Percentiles rank a stretch among this genome's conserved stretches.
Conservation (phyloP, 2,797 vertebrate genomes). For the Nannoperca obscura region DNA sequence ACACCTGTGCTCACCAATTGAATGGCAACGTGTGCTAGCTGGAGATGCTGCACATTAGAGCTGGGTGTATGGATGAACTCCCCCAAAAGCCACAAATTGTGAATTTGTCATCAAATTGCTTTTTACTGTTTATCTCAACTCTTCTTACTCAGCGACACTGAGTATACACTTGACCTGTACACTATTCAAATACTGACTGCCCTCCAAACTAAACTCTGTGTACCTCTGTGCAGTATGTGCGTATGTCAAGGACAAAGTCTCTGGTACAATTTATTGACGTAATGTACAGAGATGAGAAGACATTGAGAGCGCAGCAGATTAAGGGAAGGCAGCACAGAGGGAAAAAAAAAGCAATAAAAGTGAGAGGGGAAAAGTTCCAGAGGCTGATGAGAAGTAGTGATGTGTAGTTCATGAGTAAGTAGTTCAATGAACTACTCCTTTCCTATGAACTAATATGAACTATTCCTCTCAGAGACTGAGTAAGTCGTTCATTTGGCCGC, state of each 20-base stretch:
- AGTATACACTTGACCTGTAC: neutral
- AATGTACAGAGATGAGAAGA: neutral
- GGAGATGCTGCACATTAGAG: neutral
- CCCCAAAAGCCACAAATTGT: too few species aligned
- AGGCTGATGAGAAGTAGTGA: too few species aligned
- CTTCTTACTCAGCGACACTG: neutral
- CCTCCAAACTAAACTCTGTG: neutral
- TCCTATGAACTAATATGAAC: too few species aligned
- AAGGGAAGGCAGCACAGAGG: neutral
- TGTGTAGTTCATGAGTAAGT: too few species aligned
- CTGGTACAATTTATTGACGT: conserved; percentile 13
- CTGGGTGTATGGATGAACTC: too few species aligned
- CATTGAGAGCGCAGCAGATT: neutral
- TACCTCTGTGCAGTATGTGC: neutral
- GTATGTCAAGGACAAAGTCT: conserved; percentile 18
- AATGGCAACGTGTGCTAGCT: neutral
- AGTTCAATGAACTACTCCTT: too few species aligned
- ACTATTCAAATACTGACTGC: neutral
- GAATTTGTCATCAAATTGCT: too few species aligned
- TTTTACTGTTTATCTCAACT: neutral
- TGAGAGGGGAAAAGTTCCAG: conserved; percentile 22
- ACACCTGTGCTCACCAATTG: neutral
- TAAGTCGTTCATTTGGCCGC: too few species aligned
- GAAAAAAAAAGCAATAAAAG: conserved; percentile 11
- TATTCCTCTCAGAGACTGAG: too few species aligned